These are phyloP conservation scores for Hephaestus fuliginosus DNA, from an alignment of 2,797 vertebrate genomes.

Conservation along the genomic window DNA sequence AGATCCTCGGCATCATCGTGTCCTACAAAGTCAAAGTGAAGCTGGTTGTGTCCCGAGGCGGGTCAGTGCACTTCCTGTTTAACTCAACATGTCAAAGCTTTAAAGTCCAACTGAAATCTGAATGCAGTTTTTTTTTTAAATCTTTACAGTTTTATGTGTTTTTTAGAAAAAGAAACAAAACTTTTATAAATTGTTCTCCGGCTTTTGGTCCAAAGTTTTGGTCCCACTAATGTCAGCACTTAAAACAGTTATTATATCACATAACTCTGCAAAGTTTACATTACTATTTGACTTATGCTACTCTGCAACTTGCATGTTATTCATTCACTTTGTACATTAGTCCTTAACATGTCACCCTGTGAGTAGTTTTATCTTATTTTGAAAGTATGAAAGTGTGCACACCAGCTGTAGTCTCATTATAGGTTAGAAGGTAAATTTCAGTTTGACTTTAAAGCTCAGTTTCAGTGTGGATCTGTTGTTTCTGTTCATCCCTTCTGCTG, in stretches of 20 bases:
- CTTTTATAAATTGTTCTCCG: no score
- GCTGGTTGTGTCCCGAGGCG: slow-evolving; percentile 95
- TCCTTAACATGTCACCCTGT: no score
- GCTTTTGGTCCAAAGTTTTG: no score
- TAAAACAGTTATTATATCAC: no score
- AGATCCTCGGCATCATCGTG: slow-evolving; percentile 96
- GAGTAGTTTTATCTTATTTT: no score
- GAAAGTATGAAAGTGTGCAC: no score
- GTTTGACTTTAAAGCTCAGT: not conserved
- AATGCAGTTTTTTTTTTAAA: no score
- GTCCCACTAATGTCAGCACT: no score
- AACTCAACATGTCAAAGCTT: not conserved
- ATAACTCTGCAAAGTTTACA: no score
- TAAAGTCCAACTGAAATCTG: not conserved
- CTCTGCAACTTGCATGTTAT: not conserved
- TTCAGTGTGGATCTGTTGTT: not conserved
- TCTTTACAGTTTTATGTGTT: not conserved
- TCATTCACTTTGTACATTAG: not conserved
- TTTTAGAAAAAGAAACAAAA: no score
- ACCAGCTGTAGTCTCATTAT: not conserved
- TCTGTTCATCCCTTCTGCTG: not conserved
- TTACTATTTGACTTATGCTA: no score
- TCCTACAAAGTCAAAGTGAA: slow-evolving; percentile 99
- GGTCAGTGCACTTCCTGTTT: slow-evolving; percentile 82
- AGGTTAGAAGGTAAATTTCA: not conserved